Percentiles rank a stretch among this genome's conserved stretches.
phyloP scores from a whole-genome alignment of 2,113 vertebrate genomes.

The Ondatra zibethicus region DNA sequence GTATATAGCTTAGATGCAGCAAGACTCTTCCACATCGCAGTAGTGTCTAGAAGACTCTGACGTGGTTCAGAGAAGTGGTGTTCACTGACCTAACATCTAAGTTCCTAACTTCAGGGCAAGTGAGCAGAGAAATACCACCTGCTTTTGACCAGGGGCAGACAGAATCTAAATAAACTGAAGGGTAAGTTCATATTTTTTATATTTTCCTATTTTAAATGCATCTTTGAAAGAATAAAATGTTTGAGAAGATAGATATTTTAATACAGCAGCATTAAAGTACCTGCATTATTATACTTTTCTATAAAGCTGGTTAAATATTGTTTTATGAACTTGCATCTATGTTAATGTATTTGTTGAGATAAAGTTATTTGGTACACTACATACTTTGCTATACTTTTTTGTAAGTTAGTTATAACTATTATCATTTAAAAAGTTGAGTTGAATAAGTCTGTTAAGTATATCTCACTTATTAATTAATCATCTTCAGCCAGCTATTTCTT shows the following conservation, averaged over 20 bases:
- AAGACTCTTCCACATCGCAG: slow-evolving; percentile 81
- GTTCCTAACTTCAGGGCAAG: slow-evolving; percentile 82
- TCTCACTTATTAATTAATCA: slow-evolving; percentile 65
- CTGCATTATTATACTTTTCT: slow-evolving; percentile 51
- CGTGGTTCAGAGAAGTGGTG: slow-evolving; percentile 87
- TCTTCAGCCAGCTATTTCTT: slow-evolving; percentile 63
- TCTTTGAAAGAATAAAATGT: slow-evolving; percentile 57
- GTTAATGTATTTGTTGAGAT: slow-evolving; percentile 58
- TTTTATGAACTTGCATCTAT: slow-evolving; percentile 58
- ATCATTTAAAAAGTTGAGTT: slow-evolving; percentile 59
- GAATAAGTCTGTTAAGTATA: slow-evolving; percentile 67
- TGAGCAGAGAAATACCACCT: slow-evolving; percentile 83
- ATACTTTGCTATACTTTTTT: slow-evolving; percentile 35
- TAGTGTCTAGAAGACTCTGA: slow-evolving; percentile 83
- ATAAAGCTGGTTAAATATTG: slow-evolving; percentile 27
- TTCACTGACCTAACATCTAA: slow-evolving; percentile 80
- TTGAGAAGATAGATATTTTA: slow-evolving; percentile 51
- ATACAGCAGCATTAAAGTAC: slow-evolving; percentile 20
- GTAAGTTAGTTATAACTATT: slow-evolving; percentile 43
- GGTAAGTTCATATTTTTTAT: slow-evolving; percentile 85
- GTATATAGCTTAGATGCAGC: slow-evolving; percentile 89
- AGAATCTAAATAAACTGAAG: slow-evolving; percentile 84
- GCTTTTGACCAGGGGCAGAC: slow-evolving; percentile 83
- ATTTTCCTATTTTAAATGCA: slow-evolving; percentile 65
- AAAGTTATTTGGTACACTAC: slow-evolving; percentile 53